A percentile compares a stretch with the other conserved stretches of the same genome.
Evolutionary conservation across 2,113 vertebrate species (phyloP).

Genomic region (Megalops atlanticus): DNA sequence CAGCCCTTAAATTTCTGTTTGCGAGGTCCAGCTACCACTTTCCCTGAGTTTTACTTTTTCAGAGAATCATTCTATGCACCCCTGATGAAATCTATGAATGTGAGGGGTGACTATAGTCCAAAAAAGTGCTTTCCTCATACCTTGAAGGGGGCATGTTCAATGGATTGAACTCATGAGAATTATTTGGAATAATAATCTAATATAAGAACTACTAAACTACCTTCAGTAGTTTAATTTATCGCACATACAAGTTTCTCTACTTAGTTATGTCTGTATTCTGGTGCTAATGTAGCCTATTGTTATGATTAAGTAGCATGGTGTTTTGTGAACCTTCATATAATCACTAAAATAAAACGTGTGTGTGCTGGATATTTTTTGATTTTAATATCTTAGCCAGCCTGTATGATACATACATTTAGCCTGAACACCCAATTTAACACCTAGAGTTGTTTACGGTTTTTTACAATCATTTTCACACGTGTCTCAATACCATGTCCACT

Average conservation of each 20-base stretch:
- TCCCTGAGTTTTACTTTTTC: not conserved
- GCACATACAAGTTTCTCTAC: too few relatives aligned
- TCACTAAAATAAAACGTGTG: not conserved
- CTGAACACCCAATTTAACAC: too few relatives aligned
- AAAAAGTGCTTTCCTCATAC: not conserved
- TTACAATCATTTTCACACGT: too few relatives aligned
- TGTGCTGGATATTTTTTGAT: not conserved
- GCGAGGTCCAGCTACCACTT: not conserved
- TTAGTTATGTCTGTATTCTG: not conserved
- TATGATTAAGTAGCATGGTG: not conserved
- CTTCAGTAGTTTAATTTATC: not conserved
- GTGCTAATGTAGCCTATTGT: not conserved
- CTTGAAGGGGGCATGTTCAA: not conserved
- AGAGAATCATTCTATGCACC: not conserved
- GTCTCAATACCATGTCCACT: too few relatives aligned
- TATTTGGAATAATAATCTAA: not conserved
- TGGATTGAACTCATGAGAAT: not conserved
- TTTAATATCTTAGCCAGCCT: not conserved
- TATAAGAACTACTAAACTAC: too few relatives aligned
- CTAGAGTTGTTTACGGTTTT: too few relatives aligned
- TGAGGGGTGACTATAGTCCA: not conserved
- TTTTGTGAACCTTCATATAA: not conserved
- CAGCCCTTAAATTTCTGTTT: not conserved
- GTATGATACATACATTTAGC: not conserved
- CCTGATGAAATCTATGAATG: not conserved